These are phyloP conservation scores for Mobula birostris DNA, from an alignment of 2,113 vertebrate genomes.

Conservation along the genomic window DNA sequence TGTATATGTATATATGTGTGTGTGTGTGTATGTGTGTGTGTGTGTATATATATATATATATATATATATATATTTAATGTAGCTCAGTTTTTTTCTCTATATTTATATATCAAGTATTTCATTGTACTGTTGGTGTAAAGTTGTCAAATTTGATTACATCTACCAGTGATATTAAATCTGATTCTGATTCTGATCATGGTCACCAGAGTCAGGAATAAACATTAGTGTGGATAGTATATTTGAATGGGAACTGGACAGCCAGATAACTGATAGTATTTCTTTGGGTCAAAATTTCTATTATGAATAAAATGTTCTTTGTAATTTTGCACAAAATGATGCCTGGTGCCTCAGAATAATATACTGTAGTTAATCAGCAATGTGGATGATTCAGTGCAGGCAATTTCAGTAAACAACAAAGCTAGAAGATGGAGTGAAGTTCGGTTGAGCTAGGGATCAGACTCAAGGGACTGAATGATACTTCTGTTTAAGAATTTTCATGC, in stretches of 20 bases:
- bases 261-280: not conserved
- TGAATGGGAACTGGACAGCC: not conserved
- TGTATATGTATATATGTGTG: too few relatives aligned
- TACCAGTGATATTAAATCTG: too few relatives aligned
- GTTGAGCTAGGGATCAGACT: not conserved
- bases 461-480: not conserved
- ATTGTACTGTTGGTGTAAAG: too few relatives aligned
- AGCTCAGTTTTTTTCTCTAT: too few relatives aligned
- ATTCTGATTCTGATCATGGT: not conserved
- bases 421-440: not conserved
- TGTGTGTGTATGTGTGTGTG: too few relatives aligned
- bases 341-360: not conserved
- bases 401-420: not conserved
- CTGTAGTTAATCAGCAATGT: not conserved
- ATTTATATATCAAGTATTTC: too few relatives aligned
- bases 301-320: not conserved
- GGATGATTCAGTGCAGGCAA: not conserved
- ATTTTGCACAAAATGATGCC: not conserved
- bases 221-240: not conserved
- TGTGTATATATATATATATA: too few relatives aligned
- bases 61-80: too few relatives aligned
- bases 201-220: not conserved
- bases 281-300: not conserved
- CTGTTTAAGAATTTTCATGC: not conserved
- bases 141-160: too few relatives aligned